These are phyloP conservation scores for Aleiodes leptofemur DNA, from an alignment of 2,888 invertebrate species.

Conservation along the genomic window DNA sequence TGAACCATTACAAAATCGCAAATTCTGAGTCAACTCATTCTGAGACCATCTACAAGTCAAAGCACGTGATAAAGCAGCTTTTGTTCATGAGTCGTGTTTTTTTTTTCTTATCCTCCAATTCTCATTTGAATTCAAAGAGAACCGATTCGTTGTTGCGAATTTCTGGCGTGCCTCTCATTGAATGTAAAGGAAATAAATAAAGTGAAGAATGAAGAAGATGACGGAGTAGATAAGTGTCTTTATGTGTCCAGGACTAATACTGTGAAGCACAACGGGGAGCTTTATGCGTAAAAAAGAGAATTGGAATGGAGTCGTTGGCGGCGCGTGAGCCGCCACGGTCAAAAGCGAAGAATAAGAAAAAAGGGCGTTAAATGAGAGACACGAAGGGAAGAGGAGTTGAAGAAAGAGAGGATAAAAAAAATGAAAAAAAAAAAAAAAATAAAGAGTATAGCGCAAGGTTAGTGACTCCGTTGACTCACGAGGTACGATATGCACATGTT, in stretches of 20 bases:
- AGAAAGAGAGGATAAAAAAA: conserved; percentile 48
- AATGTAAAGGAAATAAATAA: conserved; percentile 24
- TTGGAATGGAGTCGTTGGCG: conserved; percentile 28
- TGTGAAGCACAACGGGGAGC: conserved; percentile 25
- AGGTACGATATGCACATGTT: conserved; percentile 45
- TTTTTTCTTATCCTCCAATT: background rate
- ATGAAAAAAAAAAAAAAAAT: conserved; percentile 39
- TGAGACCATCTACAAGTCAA: conserved; percentile 10
- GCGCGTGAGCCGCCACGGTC: background rate
- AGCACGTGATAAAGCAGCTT: conserved; percentile 30
- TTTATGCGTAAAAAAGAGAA: conserved; percentile 11
- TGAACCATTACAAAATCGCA: conserved; percentile 25
- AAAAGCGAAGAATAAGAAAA: conserved; percentile 33
- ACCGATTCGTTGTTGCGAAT: conserved; percentile 2
- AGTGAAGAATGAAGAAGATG: conserved; percentile 23
- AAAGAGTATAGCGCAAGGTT: conserved; percentile 57
- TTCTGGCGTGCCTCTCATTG: conserved; percentile 12
- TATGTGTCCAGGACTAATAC: conserved; percentile 29
- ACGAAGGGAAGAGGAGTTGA: conserved; percentile 34
- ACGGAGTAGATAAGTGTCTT: conserved; percentile 31
- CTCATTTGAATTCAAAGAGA: conserved; percentile 3
- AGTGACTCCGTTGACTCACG: conserved; percentile 66
- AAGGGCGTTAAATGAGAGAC: conserved; percentile 36
- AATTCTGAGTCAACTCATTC: background rate
- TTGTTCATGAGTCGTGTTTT: background rate